Conservation (phyloP, 2,888 invertebrate species). For the Synergus itoensis region DNA sequence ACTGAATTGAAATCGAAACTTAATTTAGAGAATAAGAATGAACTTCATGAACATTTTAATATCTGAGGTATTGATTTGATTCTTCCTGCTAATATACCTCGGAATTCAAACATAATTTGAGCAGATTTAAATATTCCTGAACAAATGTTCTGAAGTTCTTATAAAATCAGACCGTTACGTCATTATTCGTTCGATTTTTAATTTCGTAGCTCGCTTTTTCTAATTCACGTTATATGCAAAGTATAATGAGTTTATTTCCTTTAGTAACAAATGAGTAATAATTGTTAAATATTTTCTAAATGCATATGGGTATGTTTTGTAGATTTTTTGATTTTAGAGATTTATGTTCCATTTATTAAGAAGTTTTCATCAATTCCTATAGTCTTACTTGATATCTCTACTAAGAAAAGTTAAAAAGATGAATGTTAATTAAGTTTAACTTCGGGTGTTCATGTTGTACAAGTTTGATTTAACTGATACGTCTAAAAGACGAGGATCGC, state of each 20-base stretch:
- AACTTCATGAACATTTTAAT: not conserved
- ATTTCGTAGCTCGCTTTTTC: not conserved
- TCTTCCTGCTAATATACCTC: not conserved
- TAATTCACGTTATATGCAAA: too few relatives aligned
- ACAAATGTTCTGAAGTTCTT: conserved; percentile 9
- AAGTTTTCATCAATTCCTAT: not conserved
- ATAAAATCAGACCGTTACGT: conserved; percentile 6
- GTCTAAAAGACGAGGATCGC: not conserved
- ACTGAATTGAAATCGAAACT: not conserved
- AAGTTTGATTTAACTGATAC: conserved; percentile 14
- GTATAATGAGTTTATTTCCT: too few relatives aligned
- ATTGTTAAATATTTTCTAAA: too few relatives aligned
- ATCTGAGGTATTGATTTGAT: not conserved
- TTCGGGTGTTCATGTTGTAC: conserved; percentile 9
- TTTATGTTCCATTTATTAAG: not conserved
- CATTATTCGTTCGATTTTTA: conserved; percentile 21
- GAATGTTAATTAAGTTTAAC: not conserved
- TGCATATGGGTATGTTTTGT: too few relatives aligned
- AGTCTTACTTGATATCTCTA: not conserved
- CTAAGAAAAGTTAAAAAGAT: not conserved
- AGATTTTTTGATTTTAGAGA: not conserved
- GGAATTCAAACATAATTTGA: conserved; percentile 18
- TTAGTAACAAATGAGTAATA: too few relatives aligned
- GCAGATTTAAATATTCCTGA: conserved; percentile 17
- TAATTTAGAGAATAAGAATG: conserved; percentile 13